Evolutionary conservation across 1,140 invertebrate genomes (phyloP).

Genomic region (Brachionus asplanchnoidis): DNA sequence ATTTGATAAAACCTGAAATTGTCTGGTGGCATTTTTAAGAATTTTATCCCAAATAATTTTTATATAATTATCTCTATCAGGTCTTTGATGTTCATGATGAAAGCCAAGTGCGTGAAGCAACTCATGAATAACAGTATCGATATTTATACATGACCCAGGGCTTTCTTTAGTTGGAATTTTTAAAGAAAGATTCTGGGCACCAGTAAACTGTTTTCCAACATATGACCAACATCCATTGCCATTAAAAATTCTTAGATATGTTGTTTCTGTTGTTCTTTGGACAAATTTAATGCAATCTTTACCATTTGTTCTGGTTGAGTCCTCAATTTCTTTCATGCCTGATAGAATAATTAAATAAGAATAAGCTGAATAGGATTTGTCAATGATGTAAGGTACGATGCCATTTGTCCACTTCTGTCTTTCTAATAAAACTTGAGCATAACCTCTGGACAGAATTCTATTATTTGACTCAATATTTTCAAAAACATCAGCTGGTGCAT

Average conservation of each 20-base stretch:
- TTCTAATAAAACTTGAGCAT: background rate
- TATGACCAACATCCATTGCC: background rate
- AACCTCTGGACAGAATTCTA: background rate
- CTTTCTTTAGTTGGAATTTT: background rate
- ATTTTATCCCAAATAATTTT: constrained; percentile 3
- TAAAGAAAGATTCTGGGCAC: background rate
- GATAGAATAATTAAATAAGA: background rate
- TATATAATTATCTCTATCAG: constrained; percentile 77
- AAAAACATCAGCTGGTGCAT: background rate
- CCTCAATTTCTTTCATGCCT: background rate
- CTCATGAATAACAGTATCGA: constrained; percentile 96
- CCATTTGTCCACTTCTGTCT: background rate
- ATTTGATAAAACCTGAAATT: background rate
- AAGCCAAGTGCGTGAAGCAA: constrained; percentile 96
- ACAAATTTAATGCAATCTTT: constrained; percentile 5
- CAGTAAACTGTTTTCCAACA: background rate
- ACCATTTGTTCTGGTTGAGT: background rate
- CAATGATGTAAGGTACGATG: background rate
- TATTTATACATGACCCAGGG: background rate
- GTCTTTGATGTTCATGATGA: constrained; percentile 95
- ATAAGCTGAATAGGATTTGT: background rate
- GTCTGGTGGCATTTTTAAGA: background rate
- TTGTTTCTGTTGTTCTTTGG: background rate
- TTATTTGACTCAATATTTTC: background rate
- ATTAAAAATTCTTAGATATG: background rate